These are phyloP conservation scores for Cheilosia soror DNA, from an alignment of 2,888 invertebrate species.

Conservation along the genomic window DNA sequence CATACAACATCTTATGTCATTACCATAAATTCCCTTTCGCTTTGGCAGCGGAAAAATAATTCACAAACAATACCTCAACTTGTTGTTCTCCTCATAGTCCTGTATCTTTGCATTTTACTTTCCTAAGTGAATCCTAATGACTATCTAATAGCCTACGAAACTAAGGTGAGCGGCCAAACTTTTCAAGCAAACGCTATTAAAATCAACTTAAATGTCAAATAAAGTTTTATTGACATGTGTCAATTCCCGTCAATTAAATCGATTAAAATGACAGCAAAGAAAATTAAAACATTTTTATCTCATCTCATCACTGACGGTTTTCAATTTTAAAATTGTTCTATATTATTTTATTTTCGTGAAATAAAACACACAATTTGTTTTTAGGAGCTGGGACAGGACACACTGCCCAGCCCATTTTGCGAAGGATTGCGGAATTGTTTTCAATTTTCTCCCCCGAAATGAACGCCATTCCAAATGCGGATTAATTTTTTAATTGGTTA, in stretches of 20 bases:
- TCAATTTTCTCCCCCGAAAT: conserved; percentile 22
- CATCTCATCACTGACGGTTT: not conserved
- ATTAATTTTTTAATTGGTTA: conserved; percentile 53
- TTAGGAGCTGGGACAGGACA: not conserved
- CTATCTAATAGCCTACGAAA: conserved; percentile 23
- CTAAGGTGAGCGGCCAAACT: not conserved
- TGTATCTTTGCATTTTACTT: not conserved
- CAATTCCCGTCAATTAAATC: conserved; percentile 30
- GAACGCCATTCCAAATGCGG: conserved; percentile 43
- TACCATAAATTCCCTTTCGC: conserved; percentile 36
- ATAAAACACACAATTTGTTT: not conserved
- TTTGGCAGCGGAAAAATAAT: too few species aligned
- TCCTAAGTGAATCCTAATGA: conserved; percentile 29
- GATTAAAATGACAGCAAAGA: conserved; percentile 20
- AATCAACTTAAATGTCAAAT: conserved; percentile 21
- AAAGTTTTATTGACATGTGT: conserved; percentile 27
- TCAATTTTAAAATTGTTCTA: not conserved
- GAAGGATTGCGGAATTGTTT: conserved; percentile 11
- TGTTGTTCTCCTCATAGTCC: not conserved
- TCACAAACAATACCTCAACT: not conserved
- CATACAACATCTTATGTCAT: conserved; percentile 43
- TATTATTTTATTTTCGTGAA: not conserved
- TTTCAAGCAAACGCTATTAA: conserved; percentile 12
- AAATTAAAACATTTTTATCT: not conserved
- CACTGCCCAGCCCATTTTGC: not conserved